These are phyloP conservation scores for Potamilus streckersoni DNA, from an alignment of 1,140 invertebrate genomes.

Conservation along the genomic window DNA sequence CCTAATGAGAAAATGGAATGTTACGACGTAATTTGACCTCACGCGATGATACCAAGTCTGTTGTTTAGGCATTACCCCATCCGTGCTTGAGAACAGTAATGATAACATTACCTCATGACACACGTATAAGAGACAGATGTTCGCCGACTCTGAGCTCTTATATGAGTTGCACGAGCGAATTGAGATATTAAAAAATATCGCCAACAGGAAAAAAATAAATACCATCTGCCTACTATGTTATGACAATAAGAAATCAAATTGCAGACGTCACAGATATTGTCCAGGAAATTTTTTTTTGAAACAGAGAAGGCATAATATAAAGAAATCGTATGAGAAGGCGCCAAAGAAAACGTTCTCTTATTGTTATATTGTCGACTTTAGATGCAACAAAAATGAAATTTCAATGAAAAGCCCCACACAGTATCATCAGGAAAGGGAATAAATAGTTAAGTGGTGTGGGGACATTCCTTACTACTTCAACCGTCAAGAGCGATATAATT, in stretches of 20 bases:
- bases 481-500: constrained; percentile 8
- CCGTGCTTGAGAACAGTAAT: too few relatives aligned
- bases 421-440: constrained; percentile 2
- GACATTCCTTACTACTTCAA: neutral
- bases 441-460: constrained; percentile 5
- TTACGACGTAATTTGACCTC: too few relatives aligned
- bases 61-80: too few relatives aligned
- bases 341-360: constrained; percentile 4
- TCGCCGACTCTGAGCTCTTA: too few relatives aligned
- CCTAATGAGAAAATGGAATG: too few relatives aligned
- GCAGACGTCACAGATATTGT: neutral
- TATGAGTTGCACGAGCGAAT: too few relatives aligned
- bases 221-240: neutral
- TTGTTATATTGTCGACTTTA: constrained; percentile 13
- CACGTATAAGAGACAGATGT: too few relatives aligned
- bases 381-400: constrained; percentile 8
- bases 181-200: too few relatives aligned
- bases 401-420: constrained; percentile 7
- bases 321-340: constrained; percentile 16
- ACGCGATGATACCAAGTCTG: too few relatives aligned
- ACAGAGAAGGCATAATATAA: constrained; percentile 6
- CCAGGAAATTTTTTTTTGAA: neutral
- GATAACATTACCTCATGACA: too few relatives aligned
- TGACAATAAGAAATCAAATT: constrained; percentile 1
- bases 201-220: too few relatives aligned